A percentile compares a stretch with the other conserved stretches of the same genome.
phyloP scores from a whole-genome alignment of 2,888 invertebrate species.

The Esperia sulphurella region DNA sequence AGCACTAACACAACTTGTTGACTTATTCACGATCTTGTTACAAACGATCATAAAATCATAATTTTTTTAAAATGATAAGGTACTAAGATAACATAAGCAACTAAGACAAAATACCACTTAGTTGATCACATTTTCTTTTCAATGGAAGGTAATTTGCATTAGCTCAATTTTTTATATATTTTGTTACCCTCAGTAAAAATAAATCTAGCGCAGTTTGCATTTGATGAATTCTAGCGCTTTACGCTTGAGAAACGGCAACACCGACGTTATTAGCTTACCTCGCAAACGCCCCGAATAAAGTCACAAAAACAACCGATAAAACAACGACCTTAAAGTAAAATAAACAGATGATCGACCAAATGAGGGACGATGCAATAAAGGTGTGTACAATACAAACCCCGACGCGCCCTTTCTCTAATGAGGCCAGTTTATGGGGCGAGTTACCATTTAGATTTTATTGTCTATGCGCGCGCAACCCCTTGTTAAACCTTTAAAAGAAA shows the following conservation, averaged over 20 bases:
- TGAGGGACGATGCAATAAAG: slow-evolving; percentile 64
- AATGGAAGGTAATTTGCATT: no score
- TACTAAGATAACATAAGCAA: no score
- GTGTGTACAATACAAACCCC: slow-evolving; percentile 57
- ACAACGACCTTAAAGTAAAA: slow-evolving; percentile 66
- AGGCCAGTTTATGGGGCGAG: slow-evolving; percentile 69
- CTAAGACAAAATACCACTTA: no score
- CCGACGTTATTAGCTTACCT: slow-evolving; percentile 45
- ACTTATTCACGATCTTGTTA: no score
- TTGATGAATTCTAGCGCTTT: no score
- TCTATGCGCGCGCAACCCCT: slow-evolving; percentile 71
- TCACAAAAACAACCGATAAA: slow-evolving; percentile 63
- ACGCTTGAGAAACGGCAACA: not conserved
- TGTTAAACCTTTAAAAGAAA: slow-evolving; percentile 56
- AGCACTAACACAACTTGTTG: no score
- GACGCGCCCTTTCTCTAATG: slow-evolving; percentile 74
- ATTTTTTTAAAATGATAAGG: no score
- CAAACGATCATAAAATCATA: no score
- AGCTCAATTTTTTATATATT: no score
- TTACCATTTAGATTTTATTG: slow-evolving; percentile 69
- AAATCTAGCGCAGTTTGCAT: no score
- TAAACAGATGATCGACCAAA: slow-evolving; percentile 71
- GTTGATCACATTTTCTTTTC: no score
- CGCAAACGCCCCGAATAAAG: slow-evolving; percentile 39
- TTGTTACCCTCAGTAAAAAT: no score